Percentiles rank a stretch among this genome's conserved stretches.
Evolutionary conservation across 2,113 vertebrate genomes (phyloP).

Genomic region (Romanogobio albipinnatus): DNA sequence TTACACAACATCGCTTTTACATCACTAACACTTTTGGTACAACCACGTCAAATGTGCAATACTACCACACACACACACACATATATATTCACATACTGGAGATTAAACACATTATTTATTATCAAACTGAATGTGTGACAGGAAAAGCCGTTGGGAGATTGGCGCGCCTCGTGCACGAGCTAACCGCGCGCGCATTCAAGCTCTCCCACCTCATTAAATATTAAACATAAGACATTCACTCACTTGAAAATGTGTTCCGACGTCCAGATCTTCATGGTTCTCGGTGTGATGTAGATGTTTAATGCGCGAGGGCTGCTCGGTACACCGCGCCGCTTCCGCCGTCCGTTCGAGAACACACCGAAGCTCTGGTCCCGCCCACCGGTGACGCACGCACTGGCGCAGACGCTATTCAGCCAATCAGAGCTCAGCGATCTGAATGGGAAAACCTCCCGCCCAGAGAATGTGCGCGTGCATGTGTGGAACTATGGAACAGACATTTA

Average conservation of each 20-base stretch:
- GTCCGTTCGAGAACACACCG: constrained; percentile 17
- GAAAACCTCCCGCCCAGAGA: background rate
- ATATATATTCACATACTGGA: background rate
- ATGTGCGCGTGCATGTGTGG: background rate
- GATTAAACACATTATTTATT: background rate
- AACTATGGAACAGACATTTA: background rate
- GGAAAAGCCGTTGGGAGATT: background rate
- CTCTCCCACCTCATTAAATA: background rate
- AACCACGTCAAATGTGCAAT: no score
- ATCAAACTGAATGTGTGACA: background rate
- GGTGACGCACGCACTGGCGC: background rate
- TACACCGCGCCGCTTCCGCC: constrained; percentile 25
- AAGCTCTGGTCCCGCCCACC: background rate
- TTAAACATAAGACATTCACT: constrained; percentile 23
- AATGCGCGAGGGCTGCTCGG: background rate
- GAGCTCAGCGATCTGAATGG: background rate
- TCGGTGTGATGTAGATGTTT: background rate
- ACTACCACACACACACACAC: background rate
- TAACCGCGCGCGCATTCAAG: background rate
- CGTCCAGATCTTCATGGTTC: constrained; percentile 80
- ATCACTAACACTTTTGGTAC: background rate
- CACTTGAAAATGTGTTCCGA: constrained; percentile 80
- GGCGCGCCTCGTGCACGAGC: background rate
- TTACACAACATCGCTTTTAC: background rate
- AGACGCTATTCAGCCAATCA: background rate